Base-by-base conservation (phyloP, 1,140 invertebrate genomes). In the Lepidurus arcticus region DNA sequence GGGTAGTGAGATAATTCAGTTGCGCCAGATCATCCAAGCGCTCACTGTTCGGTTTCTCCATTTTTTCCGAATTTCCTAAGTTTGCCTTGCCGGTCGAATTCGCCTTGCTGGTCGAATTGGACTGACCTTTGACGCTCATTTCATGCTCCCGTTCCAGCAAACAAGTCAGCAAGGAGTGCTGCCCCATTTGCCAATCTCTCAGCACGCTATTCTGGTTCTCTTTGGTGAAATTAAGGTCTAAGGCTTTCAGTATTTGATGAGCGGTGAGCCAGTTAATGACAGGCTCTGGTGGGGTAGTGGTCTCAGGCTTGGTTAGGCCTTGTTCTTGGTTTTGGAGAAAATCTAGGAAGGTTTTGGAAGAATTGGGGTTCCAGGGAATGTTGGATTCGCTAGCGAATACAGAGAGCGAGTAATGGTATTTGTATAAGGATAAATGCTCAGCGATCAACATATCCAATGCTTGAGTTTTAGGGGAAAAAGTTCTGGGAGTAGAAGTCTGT, bases 341-440 rank as follows among this genome's bases (percentile, higher is more conserved):
- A 76, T 65, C 43, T 47, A 76, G 42, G 43, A 47, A 34, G 44
- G 44, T 45, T 44, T 76, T 45, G 43, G 43, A 45, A 13, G 24
- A 45, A 44, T n/a, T n/a, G 47, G 75, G 26, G 13, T 21, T 13
- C 47, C 75, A 47, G 43, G 43, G 47, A 76, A 76, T 44, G 75
- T 44, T 45, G 75, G 44, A 74, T 24, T 78, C 78, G 24, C 73
- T 74, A n/a, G 73, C 78, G n/a, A 78, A 74, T 6, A 78, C 78
- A 45, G 78, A 78, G 16, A 44, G 44, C 26, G 78, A 75, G 73
- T 74, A 78, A n/a, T 34, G 42, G 43, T 75, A 74, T 9, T 75
- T 75, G 16, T 42, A 44, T 2, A 45, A 16, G 43, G 47, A 75
- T 16, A 78, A 74, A 45, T 78, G 75, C 10, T 78, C 78, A 8